Evolutionary conservation across 2,888 invertebrate genomes (phyloP), one percentile per base, ranked within the genome.

Genomic region (Helleia helle): DNA sequence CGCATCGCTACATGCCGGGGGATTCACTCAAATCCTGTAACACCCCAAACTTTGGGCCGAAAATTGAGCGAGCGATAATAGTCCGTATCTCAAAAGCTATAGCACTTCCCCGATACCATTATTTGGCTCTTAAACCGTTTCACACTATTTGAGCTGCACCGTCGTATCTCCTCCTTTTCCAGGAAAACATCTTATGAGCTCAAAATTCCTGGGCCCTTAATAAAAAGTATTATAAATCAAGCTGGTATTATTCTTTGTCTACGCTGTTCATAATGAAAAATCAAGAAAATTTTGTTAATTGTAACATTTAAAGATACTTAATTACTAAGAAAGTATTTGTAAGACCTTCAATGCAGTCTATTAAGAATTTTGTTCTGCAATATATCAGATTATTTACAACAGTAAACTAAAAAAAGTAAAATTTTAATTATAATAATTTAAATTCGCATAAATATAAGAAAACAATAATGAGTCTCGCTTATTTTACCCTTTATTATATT

Each of bases 1-100:
- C 63, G 61, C 56, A 60, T 68, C 56, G 64, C 62, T 66, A 65
- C 56, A 41, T 52, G 49, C 50, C 40, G 42, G 48, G 54, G 50
- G 56, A 53, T 54, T 51, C 43, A 51, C 44, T 30, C 43, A 48
- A 45, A 41, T 46, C 30, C 9, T 13, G n/a, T n/a, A 9, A 12
- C 29, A 25, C 4, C 28, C 28, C 9, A 36, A 28, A 24, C 9
- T 3, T 12, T 15, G 8, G 4, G 5, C 30, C 17, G 22, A 22
- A 22, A 4, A 6, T 22, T 22, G 6, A 5, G 8, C 22, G 8
- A 2, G 8, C 22, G 22, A 22, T 7, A 22, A 2, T 5, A 5
- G 22, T 22, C 6, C 22, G 5, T 22, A 22, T 22, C 3, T 1
- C 8, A 6, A 1, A 8, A 8, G 8, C 4, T 2, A 22, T 22